phyloP scores from a whole-genome alignment of 64 coral and sea anemone species.

The Cladopsammia gracilis region DNA sequence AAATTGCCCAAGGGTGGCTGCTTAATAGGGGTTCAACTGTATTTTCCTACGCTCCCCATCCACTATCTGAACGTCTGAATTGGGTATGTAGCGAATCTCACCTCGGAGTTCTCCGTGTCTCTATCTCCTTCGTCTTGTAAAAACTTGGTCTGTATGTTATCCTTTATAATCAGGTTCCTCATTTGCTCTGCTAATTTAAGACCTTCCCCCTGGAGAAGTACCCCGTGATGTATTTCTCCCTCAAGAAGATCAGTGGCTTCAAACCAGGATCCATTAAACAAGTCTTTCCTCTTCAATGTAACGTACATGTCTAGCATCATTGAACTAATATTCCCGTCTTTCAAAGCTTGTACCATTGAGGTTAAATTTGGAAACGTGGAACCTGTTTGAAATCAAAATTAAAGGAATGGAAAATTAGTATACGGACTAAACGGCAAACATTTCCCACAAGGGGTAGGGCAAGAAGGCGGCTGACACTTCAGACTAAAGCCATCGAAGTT shows the following conservation, averaged over 20 bases:
- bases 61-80: too few species aligned
- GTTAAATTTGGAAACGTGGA: neutral
- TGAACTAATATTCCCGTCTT: neutral
- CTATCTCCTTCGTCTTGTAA: neutral
- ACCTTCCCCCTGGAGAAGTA: neutral
- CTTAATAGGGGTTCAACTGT: too few species aligned
- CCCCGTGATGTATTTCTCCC: constrained; percentile 16
- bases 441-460: too few species aligned
- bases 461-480: too few species aligned
- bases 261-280: constrained; percentile 22
- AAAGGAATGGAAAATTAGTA: too few species aligned
- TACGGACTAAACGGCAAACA: too few species aligned
- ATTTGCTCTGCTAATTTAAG: neutral
- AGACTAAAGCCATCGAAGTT: too few species aligned
- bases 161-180: neutral
- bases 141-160: constrained; percentile 15
- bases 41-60: too few species aligned
- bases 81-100: neutral
- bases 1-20: too few species aligned
- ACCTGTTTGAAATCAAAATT: neutral
- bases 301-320: constrained; percentile 28
- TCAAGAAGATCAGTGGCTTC: neutral
- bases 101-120: neutral
- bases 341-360: constrained; percentile 30
- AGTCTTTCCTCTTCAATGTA: constrained; percentile 24